phyloP scores from a whole-genome alignment of 2,113 vertebrate genomes.

The Circaetus gallicus region DNA sequence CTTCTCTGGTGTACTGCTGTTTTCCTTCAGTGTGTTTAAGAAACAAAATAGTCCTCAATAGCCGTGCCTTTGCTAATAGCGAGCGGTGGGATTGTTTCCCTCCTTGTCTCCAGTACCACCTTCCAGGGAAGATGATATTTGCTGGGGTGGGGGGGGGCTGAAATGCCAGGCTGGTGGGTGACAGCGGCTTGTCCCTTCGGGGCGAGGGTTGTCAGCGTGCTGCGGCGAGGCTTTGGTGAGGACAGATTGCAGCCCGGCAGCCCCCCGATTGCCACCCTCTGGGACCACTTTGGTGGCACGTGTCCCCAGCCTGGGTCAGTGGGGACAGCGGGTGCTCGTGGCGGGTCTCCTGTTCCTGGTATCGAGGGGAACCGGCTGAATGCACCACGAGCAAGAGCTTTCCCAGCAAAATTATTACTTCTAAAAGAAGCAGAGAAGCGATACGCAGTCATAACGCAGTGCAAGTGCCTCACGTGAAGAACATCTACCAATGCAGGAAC shows the following conservation, averaged over 20 bases:
- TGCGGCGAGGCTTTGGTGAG: background rate
- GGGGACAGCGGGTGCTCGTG: slow-evolving; percentile 9
- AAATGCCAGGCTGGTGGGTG: background rate
- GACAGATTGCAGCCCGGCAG: background rate
- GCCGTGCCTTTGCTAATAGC: background rate
- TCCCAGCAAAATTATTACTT: background rate
- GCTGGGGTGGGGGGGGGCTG: background rate
- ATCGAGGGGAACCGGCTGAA: background rate
- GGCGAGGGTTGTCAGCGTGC: background rate
- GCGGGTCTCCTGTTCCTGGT: background rate
- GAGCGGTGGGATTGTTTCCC: background rate
- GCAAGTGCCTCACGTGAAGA: background rate
- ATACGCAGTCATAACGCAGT: background rate
- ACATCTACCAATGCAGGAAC: background rate
- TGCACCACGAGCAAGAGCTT: background rate
- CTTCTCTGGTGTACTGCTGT: slow-evolving; percentile 14
- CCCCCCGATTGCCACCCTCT: background rate
- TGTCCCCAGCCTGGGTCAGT: background rate
- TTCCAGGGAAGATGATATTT: background rate
- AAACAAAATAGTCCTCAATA: slow-evolving; percentile 11
- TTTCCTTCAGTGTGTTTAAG: slow-evolving; percentile 45
- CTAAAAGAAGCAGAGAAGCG: background rate
- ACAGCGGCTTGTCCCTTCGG: background rate
- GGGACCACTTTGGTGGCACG: background rate
- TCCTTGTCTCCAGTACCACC: background rate